Conservation (phyloP, 2,888 invertebrate genomes). For the Reticulitermes lucifugus region DNA sequence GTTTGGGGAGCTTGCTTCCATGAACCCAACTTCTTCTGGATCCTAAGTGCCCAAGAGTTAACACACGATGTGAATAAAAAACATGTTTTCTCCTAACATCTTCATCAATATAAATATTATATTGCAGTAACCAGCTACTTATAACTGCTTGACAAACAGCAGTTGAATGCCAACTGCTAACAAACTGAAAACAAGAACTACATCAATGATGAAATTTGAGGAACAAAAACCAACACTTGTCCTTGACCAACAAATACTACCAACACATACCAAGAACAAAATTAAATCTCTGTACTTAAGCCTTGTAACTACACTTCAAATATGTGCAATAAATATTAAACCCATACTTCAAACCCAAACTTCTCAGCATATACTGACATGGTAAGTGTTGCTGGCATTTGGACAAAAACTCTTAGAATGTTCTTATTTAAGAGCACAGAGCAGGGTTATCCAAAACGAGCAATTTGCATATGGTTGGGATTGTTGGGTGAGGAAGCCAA, state of each 20-base stretch:
- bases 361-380: background rate
- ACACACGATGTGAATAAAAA: constrained; percentile 46
- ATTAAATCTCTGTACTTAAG: constrained; percentile 10
- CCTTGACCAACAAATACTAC: constrained; percentile 37
- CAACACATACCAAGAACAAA: constrained; percentile 35
- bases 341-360: constrained; percentile 30
- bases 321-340: constrained; percentile 5
- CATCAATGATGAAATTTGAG: background rate
- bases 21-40: constrained; percentile 43
- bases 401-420: constrained; percentile 18
- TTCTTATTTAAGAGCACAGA: constrained; percentile 52
- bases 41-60: constrained; percentile 47
- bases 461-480: constrained; percentile 51
- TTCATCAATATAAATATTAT: constrained; percentile 32
- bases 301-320: constrained; percentile 31
- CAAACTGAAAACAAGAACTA: constrained; percentile 32
- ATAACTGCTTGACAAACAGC: constrained; percentile 15
- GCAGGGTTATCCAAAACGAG: constrained; percentile 59
- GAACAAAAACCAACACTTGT: background rate
- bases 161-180: constrained; percentile 13
- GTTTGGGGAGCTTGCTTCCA: constrained; percentile 43
- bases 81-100: constrained; percentile 21
- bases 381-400: constrained; percentile 47
- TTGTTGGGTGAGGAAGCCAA: constrained; percentile 52
- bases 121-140: constrained; percentile 7